Base-by-base conservation (phyloP, 2,797 vertebrate genomes). In the Yasuhikotakia modesta region DNA sequence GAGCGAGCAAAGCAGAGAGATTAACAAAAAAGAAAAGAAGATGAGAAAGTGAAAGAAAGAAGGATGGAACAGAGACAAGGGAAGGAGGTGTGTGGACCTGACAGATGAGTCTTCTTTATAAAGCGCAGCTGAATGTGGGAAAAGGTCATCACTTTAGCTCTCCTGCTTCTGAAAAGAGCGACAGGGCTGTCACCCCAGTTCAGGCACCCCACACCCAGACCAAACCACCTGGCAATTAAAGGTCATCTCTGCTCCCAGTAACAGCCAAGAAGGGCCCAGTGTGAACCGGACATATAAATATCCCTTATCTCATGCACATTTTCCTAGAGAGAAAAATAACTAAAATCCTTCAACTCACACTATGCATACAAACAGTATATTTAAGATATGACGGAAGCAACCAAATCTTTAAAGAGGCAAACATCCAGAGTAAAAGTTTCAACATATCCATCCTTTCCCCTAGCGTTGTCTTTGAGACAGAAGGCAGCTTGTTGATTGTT, bases 181-280 rank as follows among this genome's bases (percentile, higher is more conserved):
- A 60, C 52, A 82, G 73, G 61, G 39, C 61, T 58, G 52, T 65
- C 70, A 77, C 79, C 77, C 75, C 67, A 67, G 75, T 75, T 64
- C 79, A 70, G 43, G 48, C 73, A 32, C 57, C 73, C 11, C 50
- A 55, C 71, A 70, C 70, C 58, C 21, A 65, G 22, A 58, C 58
- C 45, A 79, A 78, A 88, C 87, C 87, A 76, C 74, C 73, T 71
- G 70, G 81, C 86, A 91, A 90, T 90, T 91, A 91, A 90, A 87
- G 86, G 88, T 90, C 89, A 91, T 88, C 86, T 85, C 80, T 85
- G 84, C 87, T 86, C 84, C 86, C 85, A 87, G 88, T 87, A 88
- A 86, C 84, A 85, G 78, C 82, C 80, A 83, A 80, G 70, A 68
- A 81, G 78, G 57, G 70, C 72, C 60, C 66, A 80, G 84, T 80